phyloP scores from a whole-genome alignment of 2,113 vertebrate species.

The Ia io region DNA sequence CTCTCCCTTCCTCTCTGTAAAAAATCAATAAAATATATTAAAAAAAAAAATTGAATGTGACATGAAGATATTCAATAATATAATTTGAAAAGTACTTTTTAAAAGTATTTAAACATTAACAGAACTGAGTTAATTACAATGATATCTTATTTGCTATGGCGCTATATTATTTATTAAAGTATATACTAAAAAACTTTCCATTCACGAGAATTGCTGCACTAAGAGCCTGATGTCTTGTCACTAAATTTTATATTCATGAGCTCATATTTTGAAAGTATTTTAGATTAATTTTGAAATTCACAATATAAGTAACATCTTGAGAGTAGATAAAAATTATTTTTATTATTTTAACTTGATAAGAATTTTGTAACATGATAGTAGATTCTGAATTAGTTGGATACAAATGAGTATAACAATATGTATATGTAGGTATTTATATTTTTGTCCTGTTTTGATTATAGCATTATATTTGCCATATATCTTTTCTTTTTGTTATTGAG shows the following conservation, averaged over 20 bases:
- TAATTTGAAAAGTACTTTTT: constrained; percentile 14
- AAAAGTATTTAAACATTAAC: neutral
- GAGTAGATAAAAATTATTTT: constrained; percentile 3
- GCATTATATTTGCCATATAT: neutral
- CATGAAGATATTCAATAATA: neutral
- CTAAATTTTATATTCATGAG: constrained; percentile 13
- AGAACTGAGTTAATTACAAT: neutral
- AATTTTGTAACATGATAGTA: constrained; percentile 43
- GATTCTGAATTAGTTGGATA: constrained; percentile 28
- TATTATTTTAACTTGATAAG: constrained; percentile 31
- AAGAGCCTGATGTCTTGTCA: neutral
- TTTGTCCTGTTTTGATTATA: neutral
- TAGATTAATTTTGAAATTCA: neutral
- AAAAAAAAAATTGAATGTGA: too few species aligned
- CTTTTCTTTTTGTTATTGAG: constrained; percentile 31
- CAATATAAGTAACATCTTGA: neutral
- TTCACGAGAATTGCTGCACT: neutral
- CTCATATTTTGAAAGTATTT: neutral
- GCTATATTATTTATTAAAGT: neutral
- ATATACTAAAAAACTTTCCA: neutral
- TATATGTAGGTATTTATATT: constrained; percentile 2
- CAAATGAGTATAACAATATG: neutral
- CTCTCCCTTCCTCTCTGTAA: too few species aligned
- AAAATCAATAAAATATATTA: too few species aligned
- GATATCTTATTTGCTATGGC: constrained; percentile 23